phyloP scores from a whole-genome alignment of 2,113 vertebrate genomes.

The Panurus biarmicus region DNA sequence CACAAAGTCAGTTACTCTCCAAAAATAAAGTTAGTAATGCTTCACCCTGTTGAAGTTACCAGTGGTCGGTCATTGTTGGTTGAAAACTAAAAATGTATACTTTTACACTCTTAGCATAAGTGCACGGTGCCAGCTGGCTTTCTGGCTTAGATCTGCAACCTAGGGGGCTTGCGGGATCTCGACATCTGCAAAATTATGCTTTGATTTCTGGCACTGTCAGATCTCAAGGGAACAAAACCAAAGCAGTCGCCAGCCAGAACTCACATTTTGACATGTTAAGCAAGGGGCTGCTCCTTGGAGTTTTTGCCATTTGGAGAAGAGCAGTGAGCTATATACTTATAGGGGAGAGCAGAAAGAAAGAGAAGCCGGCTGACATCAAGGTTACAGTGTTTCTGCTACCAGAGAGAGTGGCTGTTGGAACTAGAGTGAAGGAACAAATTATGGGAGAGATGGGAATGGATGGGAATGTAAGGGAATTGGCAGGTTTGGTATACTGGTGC shows the following conservation, averaged over 20 bases:
- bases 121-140: slow-evolving; percentile 54
- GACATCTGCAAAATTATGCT: slow-evolving; percentile 66
- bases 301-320: slow-evolving; percentile 58
- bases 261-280: slow-evolving; percentile 69
- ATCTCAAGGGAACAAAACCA: slow-evolving; percentile 50
- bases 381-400: slow-evolving; percentile 57
- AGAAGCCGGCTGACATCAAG: slow-evolving; percentile 32
- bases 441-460: slow-evolving; percentile 16
- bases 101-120: slow-evolving; percentile 61
- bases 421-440: slow-evolving; percentile 35
- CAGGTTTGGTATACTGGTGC: background rate
- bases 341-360: background rate
- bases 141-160: slow-evolving; percentile 40
- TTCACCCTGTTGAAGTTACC: slow-evolving; percentile 54
- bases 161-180: slow-evolving; percentile 59
- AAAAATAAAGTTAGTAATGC: slow-evolving; percentile 19
- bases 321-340: background rate
- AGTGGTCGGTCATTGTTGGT: slow-evolving; percentile 52
- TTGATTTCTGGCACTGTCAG: slow-evolving; percentile 63
- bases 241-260: slow-evolving; percentile 61
- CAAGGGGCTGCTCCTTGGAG: slow-evolving; percentile 45
- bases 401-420: slow-evolving; percentile 46
- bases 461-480: slow-evolving; percentile 14
- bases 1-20: slow-evolving; percentile 32
- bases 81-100: slow-evolving; percentile 62